Percentiles rank a stretch among this genome's conserved stretches.
phyloP scores from a whole-genome alignment of 2,888 invertebrate genomes.

The Sphinx pinastri region DNA sequence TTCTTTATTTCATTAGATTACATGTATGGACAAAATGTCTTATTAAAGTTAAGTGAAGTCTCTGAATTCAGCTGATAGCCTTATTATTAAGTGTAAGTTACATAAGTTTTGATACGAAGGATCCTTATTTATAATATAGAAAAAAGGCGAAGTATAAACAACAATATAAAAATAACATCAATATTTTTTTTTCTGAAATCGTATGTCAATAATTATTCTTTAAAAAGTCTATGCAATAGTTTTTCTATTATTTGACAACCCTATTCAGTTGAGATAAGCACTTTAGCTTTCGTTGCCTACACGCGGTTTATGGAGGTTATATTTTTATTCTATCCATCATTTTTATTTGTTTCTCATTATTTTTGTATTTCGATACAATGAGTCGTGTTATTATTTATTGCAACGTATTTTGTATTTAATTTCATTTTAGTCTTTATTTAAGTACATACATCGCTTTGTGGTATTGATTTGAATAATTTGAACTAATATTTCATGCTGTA shows the following conservation, averaged over 20 bases:
- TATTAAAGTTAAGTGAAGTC: too few species aligned
- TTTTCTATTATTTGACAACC: neutral
- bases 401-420: neutral
- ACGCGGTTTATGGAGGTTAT: neutral
- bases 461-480: too few species aligned
- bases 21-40: too few species aligned
- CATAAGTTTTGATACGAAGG: too few species aligned
- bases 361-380: neutral
- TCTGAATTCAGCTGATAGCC: too few species aligned
- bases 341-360: neutral
- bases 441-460: too few species aligned
- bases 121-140: too few species aligned
- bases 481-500: too few species aligned
- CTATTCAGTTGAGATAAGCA: neutral
- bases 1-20: too few species aligned
- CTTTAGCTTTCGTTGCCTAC: neutral
- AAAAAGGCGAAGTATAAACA: too few species aligned
- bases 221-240: neutral
- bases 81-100: too few species aligned
- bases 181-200: neutral
- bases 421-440: too few species aligned
- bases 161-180: neutral
- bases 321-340: slow-evolving; percentile 4
- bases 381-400: neutral
- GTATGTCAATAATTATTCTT: neutral